Evolutionary conservation across 92 coral and sea anemone species (phyloP), one percentile per base, ranked within the genome.

Genomic region (Siderastrea radians): DNA sequence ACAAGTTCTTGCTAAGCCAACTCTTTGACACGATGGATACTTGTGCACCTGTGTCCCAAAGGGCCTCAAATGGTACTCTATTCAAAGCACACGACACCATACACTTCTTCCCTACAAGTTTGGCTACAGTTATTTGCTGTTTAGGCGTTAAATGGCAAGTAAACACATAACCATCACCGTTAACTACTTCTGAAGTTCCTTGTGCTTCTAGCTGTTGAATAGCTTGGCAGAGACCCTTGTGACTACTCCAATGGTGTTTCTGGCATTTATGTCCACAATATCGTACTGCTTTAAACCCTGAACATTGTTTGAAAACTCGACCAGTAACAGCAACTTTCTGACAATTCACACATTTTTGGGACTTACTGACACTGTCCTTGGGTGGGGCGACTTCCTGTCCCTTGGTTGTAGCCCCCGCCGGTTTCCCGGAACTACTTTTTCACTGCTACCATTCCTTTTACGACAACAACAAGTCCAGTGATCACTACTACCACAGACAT

Each of bases 21-120:
- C 38, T 26, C 0, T 80, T 65, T 7, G 88, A 80, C 38, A 84
- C 68, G 43, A 89, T 78, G 26, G 90, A 91, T 38, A 94, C 95
- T 65, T 94, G 98, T 45, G 94, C 89, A 55, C 93, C 92, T 1
- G 38, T 89, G 79, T 91, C 95, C 95, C 92, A 85, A 47, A 92
- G 82, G 11, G 85, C 84, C 46, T 94, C 75, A 50, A 49, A 82
- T 13, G 72, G n/a, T 71, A 77, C 77, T 6, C 90, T 78, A 38
- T 68, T 19, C 51, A 86, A 46, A 54, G 78, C 79, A 86, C 79
- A 92, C 26, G 75, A 62, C 7, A 89, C 73, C 62, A 85, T 94
- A 66, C 95, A 92, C 84, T 89, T 90, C 51, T 79, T 49, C 60
- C 98, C 94, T 13, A 94, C 88, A 13, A 90, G 46, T 26, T 26